A percentile compares a stretch with the other conserved stretches of the same genome.
These are phyloP conservation scores for Bos taurus DNA, from an alignment of 2,113 vertebrate genomes.

Conservation along the genomic window ARS-UCD2.0 NC_037335.1:91462501-91463000, in stretches of 20 bases:
- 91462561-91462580: neutral
- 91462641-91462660: neutral
- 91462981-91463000: neutral
- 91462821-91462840: neutral
- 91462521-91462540: neutral
- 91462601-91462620: neutral
- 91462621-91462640: neutral
- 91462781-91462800: neutral
- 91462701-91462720: neutral
- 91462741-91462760: neutral
- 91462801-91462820: neutral
- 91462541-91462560: neutral
- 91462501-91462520: neutral
- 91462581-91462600: neutral
- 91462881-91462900: neutral
- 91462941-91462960: rapidly evolving
- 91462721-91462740: neutral
- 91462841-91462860: neutral
- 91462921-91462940: neutral
- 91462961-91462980: neutral
- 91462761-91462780: neutral
- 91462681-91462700: neutral
- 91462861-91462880: neutral
- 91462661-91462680: neutral
- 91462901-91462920: neutral